These are phyloP conservation scores for Scartelaos histophorus DNA, from an alignment of 2,113 vertebrate genomes.

Conservation along the genomic window DNA sequence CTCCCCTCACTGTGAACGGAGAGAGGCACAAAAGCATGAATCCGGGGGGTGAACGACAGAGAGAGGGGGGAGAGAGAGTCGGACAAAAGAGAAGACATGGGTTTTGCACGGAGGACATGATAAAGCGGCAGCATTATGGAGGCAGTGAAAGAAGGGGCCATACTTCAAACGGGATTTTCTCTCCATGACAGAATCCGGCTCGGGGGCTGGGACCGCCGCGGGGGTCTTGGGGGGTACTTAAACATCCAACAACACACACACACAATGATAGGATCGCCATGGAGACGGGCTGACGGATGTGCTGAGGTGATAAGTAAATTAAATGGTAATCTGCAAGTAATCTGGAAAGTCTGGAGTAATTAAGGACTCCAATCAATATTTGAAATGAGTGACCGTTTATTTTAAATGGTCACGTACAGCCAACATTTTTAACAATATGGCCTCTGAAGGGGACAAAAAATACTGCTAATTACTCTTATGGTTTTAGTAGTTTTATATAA, in stretches of 20 bases:
- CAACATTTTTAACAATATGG: too few relatives aligned
- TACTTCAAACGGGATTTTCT: slow-evolving; percentile 83
- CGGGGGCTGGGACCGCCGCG: slow-evolving; percentile 68
- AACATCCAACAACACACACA: slow-evolving; percentile 69
- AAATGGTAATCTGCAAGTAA: slow-evolving; percentile 11
- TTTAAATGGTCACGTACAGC: not conserved
- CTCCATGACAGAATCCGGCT: slow-evolving; percentile 79
- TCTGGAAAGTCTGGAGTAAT: not conserved
- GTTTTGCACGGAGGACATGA: slow-evolving; percentile 81
- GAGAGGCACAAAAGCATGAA: slow-evolving; percentile 78
- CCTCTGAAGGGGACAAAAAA: too few relatives aligned
- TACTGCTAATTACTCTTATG: too few relatives aligned
- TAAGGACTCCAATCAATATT: not conserved
- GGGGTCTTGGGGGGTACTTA: slow-evolving; percentile 68
- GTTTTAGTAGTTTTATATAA: too few relatives aligned
- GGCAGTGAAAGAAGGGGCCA: slow-evolving; percentile 82
- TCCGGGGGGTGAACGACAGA: slow-evolving; percentile 68
- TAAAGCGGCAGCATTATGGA: slow-evolving; percentile 81
- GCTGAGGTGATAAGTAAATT: slow-evolving; percentile 46
- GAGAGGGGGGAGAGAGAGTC: slow-evolving; percentile 69
- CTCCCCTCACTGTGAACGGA: slow-evolving; percentile 73
- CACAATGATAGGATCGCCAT: slow-evolving; percentile 62
- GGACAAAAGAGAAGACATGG: slow-evolving; percentile 82
- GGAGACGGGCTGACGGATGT: slow-evolving; percentile 31
- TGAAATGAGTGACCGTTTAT: not conserved